Percentiles rank a stretch among this genome's conserved stretches.
phyloP scores from a whole-genome alignment of 2,888 invertebrate genomes.

The Baronia brevicornis region DNA sequence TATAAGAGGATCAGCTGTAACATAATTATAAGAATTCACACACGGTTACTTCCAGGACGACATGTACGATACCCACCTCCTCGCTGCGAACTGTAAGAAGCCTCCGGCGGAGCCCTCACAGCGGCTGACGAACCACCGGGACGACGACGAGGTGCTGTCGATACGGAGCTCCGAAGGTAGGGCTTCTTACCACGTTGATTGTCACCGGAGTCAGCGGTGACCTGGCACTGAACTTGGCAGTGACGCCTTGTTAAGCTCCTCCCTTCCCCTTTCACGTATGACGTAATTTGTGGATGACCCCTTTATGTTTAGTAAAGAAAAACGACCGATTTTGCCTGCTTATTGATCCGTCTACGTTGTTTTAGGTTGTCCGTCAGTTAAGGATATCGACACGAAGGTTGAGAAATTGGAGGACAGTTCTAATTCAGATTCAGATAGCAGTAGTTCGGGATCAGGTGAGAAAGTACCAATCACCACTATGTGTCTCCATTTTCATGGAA shows the following conservation, averaged over 20 bases:
- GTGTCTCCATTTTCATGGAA: neutral
- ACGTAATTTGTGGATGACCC: no score
- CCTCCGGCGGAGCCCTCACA: slow-evolving; percentile 33
- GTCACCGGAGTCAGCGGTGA: no score
- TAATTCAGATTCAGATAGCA: slow-evolving; percentile 54
- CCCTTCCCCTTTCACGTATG: no score
- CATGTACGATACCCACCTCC: slow-evolving; percentile 46
- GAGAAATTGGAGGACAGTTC: slow-evolving; percentile 64
- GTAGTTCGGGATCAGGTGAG: slow-evolving; percentile 49
- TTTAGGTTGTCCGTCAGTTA: slow-evolving; percentile 44
- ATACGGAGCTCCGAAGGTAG: slow-evolving; percentile 53
- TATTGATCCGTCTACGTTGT: no score
- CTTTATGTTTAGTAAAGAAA: no score
- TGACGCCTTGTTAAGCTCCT: no score
- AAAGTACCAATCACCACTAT: neutral
- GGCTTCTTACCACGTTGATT: neutral
- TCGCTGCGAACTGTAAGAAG: slow-evolving; percentile 60
- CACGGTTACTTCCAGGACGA: slow-evolving; percentile 48
- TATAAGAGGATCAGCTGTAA: no score
- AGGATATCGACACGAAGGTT: slow-evolving; percentile 43
- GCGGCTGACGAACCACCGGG: slow-evolving; percentile 24
- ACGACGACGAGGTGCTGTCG: slow-evolving; percentile 44
- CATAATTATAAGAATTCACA: no score
- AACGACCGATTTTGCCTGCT: no score
- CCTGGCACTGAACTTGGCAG: no score